A percentile compares a stretch with the other conserved stretches of the same genome.
These are phyloP conservation scores for Drosophila sordidula DNA, from an alignment of 2,888 invertebrate species.

Conservation along the genomic window DNA sequence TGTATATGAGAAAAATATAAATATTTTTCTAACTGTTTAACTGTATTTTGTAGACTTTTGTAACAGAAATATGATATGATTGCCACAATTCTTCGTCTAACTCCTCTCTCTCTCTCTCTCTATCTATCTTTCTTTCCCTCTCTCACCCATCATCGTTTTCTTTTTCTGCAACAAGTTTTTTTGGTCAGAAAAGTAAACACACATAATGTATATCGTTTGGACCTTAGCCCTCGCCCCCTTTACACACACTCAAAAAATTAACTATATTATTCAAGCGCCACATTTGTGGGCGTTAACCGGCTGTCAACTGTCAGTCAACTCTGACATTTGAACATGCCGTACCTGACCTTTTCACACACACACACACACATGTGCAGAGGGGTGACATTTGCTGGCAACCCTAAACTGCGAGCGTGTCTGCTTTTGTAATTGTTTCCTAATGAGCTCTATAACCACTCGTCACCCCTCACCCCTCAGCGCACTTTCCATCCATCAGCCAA, in stretches of 20 bases:
- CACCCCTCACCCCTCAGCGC: constrained; percentile 2
- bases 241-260: constrained; percentile 51
- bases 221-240: constrained; percentile 3
- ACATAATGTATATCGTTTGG: background rate
- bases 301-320: constrained; percentile 68
- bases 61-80: no score
- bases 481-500: constrained; percentile 32
- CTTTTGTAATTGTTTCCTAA: constrained; percentile 73
- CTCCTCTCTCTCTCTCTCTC: background rate
- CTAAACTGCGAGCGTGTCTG: constrained; percentile 45
- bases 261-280: constrained; percentile 64
- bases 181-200: background rate
- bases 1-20: no score
- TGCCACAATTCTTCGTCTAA: no score
- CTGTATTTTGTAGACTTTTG: no score
- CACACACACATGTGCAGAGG: constrained; percentile 25
- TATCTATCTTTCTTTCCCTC: background rate
- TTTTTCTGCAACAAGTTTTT: constrained; percentile 18
- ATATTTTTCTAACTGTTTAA: no score
- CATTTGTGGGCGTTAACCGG: constrained; percentile 71
- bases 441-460: constrained; percentile 52
- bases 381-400: constrained; percentile 64
- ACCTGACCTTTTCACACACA: constrained; percentile 70
- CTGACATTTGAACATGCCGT: constrained; percentile 66
- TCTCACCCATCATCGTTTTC: background rate